Conservation (phyloP, 2,113 vertebrate species). For the Bubo blakistoni region DNA sequence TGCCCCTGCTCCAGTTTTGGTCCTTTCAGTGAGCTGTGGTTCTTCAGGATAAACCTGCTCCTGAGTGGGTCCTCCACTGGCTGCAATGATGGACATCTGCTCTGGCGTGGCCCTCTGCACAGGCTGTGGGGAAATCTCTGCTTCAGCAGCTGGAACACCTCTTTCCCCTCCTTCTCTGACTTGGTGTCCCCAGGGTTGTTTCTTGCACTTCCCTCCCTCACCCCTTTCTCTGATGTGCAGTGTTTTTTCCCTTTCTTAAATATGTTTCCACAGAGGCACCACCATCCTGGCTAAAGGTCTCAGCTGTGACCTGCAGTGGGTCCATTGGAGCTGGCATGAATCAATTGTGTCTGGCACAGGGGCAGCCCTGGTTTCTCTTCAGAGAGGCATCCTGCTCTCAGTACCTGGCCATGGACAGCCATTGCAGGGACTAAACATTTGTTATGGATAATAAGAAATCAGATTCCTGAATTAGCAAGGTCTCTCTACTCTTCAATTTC, state of each 20-base stretch:
- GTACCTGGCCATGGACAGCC: accelerated
- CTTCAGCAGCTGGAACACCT: not conserved
- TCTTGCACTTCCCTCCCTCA: accelerated
- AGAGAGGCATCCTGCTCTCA: not conserved
- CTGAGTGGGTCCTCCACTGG: not conserved
- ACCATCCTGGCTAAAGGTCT: not conserved
- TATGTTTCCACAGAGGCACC: not conserved
- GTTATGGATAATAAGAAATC: not conserved
- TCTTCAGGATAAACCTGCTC: not conserved
- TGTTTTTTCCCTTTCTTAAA: not conserved
- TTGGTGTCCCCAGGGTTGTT: not conserved
- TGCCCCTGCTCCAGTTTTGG: not conserved
- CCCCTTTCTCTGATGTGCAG: not conserved
- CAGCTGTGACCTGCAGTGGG: not conserved
- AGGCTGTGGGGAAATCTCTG: not conserved
- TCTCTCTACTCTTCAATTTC: not conserved
- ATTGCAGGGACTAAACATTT: not conserved
- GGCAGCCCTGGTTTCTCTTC: not conserved
- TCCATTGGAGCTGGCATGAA: not conserved
- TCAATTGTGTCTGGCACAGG: accelerated
- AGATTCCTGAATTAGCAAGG: not conserved
- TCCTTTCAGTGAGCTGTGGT: not conserved
- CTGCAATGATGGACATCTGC: not conserved
- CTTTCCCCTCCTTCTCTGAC: not conserved
- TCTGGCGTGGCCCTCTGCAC: not conserved